These are phyloP conservation scores for Aptenodytes forsteri DNA, from an alignment of 2,113 vertebrate species.

Conservation along the genomic window DNA sequence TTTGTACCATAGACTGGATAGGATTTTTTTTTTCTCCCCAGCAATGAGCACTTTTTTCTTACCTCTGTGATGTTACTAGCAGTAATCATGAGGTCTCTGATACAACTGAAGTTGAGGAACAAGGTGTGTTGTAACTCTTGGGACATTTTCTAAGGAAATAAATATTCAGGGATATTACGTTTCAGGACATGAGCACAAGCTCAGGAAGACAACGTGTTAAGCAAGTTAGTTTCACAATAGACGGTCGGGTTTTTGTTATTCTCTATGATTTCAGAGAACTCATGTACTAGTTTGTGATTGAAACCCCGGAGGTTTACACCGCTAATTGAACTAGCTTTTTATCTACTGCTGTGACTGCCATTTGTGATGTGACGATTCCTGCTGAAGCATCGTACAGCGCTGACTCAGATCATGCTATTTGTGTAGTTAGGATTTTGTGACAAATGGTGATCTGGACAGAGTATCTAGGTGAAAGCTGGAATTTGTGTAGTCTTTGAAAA, in stretches of 20 bases:
- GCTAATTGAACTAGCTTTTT: not conserved
- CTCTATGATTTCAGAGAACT: not conserved
- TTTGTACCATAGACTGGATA: not conserved
- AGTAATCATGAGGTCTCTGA: not conserved
- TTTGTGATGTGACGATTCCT: not conserved
- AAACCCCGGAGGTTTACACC: not conserved
- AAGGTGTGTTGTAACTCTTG: not conserved
- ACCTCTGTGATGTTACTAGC: not conserved
- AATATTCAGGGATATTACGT: not conserved
- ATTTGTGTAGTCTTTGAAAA: not conserved
- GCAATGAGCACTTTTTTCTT: not conserved
- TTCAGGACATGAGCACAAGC: not conserved
- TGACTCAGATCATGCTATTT: rapidly evolving
- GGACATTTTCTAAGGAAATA: not conserved
- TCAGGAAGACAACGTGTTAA: not conserved
- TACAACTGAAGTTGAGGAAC: not conserved
- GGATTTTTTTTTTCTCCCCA: not conserved
- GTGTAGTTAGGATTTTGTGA: not conserved
- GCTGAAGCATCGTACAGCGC: not conserved
- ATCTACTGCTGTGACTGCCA: not conserved
- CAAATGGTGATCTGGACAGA: not conserved
- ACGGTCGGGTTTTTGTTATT: not conserved
- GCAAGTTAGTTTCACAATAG: not conserved
- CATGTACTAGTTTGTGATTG: not conserved
- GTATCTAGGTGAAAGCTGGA: not conserved